A percentile compares a stretch with the other conserved stretches of the same genome.
phyloP scores from a whole-genome alignment of 2,797 vertebrate genomes.

The Xerus rutilus region DNA sequence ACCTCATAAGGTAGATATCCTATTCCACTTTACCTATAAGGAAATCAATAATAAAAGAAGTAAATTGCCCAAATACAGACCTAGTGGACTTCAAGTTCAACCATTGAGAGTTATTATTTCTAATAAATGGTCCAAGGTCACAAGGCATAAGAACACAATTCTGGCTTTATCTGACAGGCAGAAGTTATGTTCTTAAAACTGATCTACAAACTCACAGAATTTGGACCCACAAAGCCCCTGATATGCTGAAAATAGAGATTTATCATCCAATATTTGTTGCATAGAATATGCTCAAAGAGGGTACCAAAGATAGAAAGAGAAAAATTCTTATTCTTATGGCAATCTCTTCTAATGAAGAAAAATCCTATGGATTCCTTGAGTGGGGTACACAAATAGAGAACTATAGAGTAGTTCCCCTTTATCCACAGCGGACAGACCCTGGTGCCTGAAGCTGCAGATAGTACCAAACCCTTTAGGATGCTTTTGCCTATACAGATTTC shows the following conservation, averaged over 20 bases:
- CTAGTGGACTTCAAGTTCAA: neutral
- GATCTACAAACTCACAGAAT: neutral
- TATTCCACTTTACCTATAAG: neutral
- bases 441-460: neutral
- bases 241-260: neutral
- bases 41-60: neutral
- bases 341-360: neutral
- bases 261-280: neutral
- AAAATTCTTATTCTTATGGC: neutral
- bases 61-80: neutral
- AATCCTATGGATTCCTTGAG: neutral
- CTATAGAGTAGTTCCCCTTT: neutral
- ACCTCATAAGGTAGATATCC: neutral
- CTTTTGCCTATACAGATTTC: neutral
- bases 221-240: neutral
- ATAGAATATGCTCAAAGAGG: neutral
- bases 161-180: neutral
- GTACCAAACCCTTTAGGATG: neutral
- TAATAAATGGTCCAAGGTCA: neutral
- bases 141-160: neutral
- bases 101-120: neutral
- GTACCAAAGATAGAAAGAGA: neutral
- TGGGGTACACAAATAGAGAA: neutral
- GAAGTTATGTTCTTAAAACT: neutral
- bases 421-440: neutral